A percentile compares a stretch with the other conserved stretches of the same genome.
Evolutionary conservation across 1,140 invertebrate genomes (phyloP).

Genomic region (Orius laevigatus): DNA sequence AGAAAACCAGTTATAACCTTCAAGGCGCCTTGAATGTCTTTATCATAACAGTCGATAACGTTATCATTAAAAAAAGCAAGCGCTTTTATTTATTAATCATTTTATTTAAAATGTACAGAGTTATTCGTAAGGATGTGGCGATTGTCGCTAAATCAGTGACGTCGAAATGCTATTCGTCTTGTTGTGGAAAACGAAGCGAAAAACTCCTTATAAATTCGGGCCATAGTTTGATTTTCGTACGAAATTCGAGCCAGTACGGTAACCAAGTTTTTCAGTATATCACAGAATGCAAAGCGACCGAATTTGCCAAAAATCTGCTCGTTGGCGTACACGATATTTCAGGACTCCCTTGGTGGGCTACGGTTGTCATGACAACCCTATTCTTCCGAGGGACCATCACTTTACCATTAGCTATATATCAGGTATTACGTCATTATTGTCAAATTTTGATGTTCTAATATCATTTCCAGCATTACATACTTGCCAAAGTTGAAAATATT

Average conservation of each 20-base stretch:
- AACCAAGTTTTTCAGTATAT: background rate
- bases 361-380: conserved; percentile 53
- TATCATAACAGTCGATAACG: too few relatives aligned
- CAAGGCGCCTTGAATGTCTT: too few relatives aligned
- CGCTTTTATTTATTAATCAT: too few relatives aligned
- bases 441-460: background rate
- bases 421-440: conserved; percentile 25
- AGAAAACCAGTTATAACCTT: too few relatives aligned
- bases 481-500: conserved; percentile 55
- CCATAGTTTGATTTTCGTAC: background rate
- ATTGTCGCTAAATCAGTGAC: too few relatives aligned
- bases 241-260: background rate
- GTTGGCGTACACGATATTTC: conserved; percentile 46
- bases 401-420: conserved; percentile 57
- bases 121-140: too few relatives aligned
- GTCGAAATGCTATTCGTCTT: too few relatives aligned
- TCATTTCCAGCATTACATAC: conserved; percentile 38
- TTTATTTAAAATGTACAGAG: too few relatives aligned
- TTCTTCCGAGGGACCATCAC: conserved; percentile 46
- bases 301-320: background rate
- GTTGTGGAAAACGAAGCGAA: too few relatives aligned
- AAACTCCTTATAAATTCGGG: too few relatives aligned
- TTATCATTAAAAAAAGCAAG: too few relatives aligned
- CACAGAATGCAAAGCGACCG: background rate
- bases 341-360: conserved; percentile 69